These are phyloP conservation scores for Semnornis frantzii DNA, from an alignment of 2,113 vertebrate species.

Conservation along the genomic window DNA sequence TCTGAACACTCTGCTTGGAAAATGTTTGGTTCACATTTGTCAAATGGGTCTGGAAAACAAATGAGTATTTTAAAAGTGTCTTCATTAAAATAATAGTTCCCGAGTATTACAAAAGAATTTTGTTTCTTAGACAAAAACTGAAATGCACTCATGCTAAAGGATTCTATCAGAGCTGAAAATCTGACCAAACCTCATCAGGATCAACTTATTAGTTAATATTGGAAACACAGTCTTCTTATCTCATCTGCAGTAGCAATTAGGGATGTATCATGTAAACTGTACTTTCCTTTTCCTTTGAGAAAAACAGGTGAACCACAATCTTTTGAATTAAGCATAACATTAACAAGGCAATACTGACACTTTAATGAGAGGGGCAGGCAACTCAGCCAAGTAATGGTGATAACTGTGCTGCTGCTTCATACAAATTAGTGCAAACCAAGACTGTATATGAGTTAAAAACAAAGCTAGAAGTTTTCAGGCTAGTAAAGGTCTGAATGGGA, in stretches of 20 bases:
- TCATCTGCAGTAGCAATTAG: neutral
- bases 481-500: neutral
- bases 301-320: neutral
- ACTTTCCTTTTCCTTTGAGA: neutral
- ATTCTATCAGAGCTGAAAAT: neutral
- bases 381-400: neutral
- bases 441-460: neutral
- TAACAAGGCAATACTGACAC: neutral
- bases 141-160: neutral
- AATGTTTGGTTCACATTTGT: neutral
- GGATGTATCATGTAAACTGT: neutral
- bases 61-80: neutral
- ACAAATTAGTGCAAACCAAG: neutral
- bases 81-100: neutral
- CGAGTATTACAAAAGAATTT: neutral
- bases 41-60: neutral
- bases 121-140: neutral
- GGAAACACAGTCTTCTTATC: neutral
- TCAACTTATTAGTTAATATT: neutral
- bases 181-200: neutral
- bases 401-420: neutral
- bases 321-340: constrained; percentile 16
- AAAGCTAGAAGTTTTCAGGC: neutral
- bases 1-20: neutral
- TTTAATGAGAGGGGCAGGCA: neutral